A percentile compares a stretch with the other conserved stretches of the same genome.
phyloP scores from a whole-genome alignment of 2,113 vertebrate genomes.

The Tichodroma muraria region DNA sequence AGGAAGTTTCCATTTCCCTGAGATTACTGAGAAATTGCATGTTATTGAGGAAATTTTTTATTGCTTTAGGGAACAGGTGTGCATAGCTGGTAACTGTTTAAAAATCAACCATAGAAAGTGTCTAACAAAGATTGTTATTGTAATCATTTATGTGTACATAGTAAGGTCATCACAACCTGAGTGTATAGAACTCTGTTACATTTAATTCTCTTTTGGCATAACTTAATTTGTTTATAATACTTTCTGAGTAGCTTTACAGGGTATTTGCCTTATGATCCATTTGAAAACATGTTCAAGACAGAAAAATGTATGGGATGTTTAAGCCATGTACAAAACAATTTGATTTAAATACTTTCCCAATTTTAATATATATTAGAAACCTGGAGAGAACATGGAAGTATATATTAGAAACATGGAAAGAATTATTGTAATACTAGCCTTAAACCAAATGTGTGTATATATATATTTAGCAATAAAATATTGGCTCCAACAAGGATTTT shows the following conservation, averaged over 20 bases:
- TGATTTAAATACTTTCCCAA: not conserved
- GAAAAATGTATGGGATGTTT: not conserved
- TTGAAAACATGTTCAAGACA: not conserved
- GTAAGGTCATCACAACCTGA: not conserved
- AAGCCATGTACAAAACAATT: not conserved
- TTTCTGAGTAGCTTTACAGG: not conserved
- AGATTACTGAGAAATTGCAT: not conserved
- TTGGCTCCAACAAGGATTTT: not conserved
- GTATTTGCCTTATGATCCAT: not conserved
- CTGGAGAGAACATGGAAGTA: not conserved
- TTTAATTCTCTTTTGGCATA: not conserved
- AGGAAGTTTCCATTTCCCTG: not conserved
- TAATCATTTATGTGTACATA: not conserved
- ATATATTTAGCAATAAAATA: not conserved
- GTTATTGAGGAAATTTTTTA: not conserved
- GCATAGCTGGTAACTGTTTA: not conserved
- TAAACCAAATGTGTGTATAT: not conserved
- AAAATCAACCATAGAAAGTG: not conserved
- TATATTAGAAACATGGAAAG: slow-evolving; percentile 6
- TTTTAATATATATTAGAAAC: slow-evolving; percentile 34
- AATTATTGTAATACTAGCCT: not conserved
- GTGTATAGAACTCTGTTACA: not conserved
- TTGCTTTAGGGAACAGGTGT: not conserved
- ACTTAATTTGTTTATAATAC: not conserved
- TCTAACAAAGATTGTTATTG: not conserved